A percentile compares a stretch with the other conserved stretches of the same genome.
Evolutionary conservation across 2,888 invertebrate genomes (phyloP).

Genomic region (Nemotelus pantherinus): DNA sequence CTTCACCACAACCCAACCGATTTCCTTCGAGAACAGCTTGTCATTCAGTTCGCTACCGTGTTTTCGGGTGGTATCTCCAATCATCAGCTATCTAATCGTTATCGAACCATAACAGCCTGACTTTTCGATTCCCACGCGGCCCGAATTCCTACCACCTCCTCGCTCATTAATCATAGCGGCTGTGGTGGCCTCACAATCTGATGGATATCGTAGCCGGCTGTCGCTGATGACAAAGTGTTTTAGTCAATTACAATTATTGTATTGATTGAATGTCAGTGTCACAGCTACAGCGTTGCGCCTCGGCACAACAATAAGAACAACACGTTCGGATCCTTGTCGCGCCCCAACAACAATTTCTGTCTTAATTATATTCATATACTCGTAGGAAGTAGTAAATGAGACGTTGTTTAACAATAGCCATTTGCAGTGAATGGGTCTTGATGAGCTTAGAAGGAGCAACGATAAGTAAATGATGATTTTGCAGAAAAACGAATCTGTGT

Average conservation of each 20-base stretch:
- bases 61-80: not conserved
- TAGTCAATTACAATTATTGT: constrained; percentile 26
- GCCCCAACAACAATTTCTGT: no score
- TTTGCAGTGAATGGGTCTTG: no score
- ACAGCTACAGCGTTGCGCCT: not conserved
- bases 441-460: no score
- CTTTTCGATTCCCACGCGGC: not conserved
- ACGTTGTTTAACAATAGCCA: no score
- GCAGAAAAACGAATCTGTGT: no score
- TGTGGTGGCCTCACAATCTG: not conserved
- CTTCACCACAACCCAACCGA: not conserved
- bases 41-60: not conserved
- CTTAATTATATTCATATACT: no score
- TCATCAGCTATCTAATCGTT: not conserved
- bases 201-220: not conserved
- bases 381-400: no score
- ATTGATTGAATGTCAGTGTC: constrained; percentile 14
- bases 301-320: no score
- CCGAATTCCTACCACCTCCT: not conserved
- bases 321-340: no score
- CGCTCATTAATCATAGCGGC: constrained; percentile 5
- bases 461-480: no score
- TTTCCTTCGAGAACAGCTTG: not conserved
- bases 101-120: not conserved
- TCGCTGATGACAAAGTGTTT: constrained; percentile 26